These are phyloP conservation scores for Centropristis striata DNA, from an alignment of 2,113 vertebrate species.

Conservation along the genomic window DNA sequence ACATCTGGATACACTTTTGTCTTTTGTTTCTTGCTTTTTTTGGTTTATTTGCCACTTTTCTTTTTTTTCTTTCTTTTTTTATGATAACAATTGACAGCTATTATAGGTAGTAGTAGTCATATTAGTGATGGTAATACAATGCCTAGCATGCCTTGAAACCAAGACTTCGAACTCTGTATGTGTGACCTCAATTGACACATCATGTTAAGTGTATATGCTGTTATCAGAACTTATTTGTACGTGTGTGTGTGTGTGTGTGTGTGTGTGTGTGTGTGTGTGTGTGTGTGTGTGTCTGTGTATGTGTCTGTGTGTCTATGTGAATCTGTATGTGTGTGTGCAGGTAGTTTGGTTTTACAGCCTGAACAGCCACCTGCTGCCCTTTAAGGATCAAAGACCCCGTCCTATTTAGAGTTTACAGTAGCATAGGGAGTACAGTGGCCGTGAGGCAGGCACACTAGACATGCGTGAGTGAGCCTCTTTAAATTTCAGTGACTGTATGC, in stretches of 20 bases:
- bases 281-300: no score
- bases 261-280: neutral
- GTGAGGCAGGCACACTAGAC: constrained; percentile 62
- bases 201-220: neutral
- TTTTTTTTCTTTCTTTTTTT: neutral
- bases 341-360: constrained; percentile 68
- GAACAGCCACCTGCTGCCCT: constrained; percentile 49
- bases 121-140: no score
- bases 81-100: neutral
- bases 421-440: constrained; percentile 70
- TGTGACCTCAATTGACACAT: constrained; percentile 14
- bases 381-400: constrained; percentile 66
- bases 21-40: neutral
- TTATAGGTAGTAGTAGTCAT: neutral
- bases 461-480: constrained; percentile 73
- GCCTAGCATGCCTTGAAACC: neutral
- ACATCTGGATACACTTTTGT: neutral
- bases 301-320: constrained; percentile 1
- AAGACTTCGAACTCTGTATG: neutral
- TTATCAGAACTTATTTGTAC: constrained; percentile 11
- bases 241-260: neutral
- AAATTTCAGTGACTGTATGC: constrained; percentile 47
- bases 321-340: constrained; percentile 34
- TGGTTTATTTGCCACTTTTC: no score
- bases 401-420: constrained; percentile 72